These are phyloP conservation scores for Cremastinae sp. DNA, from an alignment of 2,888 invertebrate species.

Conservation along the genomic window DNA sequence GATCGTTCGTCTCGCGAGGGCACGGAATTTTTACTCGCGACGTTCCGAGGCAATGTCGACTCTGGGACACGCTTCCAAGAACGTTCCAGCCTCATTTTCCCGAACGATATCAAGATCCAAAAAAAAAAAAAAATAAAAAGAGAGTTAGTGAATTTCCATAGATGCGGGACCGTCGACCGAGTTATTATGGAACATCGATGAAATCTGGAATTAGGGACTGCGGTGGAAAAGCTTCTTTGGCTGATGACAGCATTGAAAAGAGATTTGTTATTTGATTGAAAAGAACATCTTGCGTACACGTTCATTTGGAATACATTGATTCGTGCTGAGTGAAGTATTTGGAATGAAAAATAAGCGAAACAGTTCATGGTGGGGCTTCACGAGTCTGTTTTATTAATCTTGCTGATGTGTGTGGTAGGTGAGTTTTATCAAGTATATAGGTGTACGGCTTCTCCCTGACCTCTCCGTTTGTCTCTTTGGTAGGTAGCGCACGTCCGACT, in stretches of 20 bases:
- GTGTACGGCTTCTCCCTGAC: background rate
- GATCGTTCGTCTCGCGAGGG: conserved; percentile 19
- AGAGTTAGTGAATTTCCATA: no score
- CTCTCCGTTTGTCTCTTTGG: conserved; percentile 14
- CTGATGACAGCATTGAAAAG: no score
- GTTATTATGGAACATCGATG: no score
- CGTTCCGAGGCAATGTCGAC: conserved; percentile 20
- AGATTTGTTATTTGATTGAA: no score
- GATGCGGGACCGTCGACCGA: no score
- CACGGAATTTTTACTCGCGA: conserved; percentile 23
- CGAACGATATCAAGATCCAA: no score
- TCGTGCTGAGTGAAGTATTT: conserved; percentile 12
- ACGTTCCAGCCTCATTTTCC: background rate
- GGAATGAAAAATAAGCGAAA: conserved; percentile 13
- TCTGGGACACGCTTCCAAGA: no score
- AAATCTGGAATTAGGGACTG: no score
- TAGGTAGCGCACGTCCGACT: conserved; percentile 43
- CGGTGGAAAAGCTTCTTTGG: no score
- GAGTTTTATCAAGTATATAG: conserved; percentile 4
- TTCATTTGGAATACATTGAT: conserved; percentile 2
- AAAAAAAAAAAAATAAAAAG: no score
- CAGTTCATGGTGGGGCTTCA: conserved; percentile 6
- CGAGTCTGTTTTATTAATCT: conserved; percentile 35
- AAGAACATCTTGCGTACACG: background rate
- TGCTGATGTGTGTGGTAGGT: conserved; percentile 34